Conservation (phyloP, 2,888 invertebrate species). For the Thecophora atra region DNA sequence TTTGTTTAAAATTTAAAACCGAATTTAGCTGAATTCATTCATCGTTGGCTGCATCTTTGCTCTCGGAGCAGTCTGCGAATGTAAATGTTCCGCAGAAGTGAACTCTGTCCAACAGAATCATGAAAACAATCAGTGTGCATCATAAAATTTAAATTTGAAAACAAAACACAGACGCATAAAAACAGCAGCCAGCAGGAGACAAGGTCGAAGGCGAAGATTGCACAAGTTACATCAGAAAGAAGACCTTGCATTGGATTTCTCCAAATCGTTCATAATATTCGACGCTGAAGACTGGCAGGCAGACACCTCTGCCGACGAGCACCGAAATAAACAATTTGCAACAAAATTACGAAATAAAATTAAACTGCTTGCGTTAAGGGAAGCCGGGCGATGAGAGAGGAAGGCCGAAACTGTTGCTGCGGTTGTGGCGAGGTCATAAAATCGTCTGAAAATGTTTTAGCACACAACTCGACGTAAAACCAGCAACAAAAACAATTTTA, state of each 20-base stretch:
- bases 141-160: slow-evolving; percentile 22
- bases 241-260: neutral
- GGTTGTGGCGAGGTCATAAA: slow-evolving; percentile 54
- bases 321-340: slow-evolving; percentile 28
- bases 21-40: neutral
- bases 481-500: slow-evolving; percentile 23
- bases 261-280: slow-evolving; percentile 24
- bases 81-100: neutral
- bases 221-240: neutral
- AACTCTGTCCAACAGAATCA: neutral
- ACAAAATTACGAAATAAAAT: slow-evolving; percentile 30
- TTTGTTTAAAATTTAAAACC: neutral
- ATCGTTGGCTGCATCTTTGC: too few relatives aligned
- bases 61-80: neutral
- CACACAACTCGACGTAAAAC: neutral
- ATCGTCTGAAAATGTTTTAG: slow-evolving; percentile 59
- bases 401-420: slow-evolving; percentile 24
- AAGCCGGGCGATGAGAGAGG: neutral
- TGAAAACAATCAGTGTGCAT: slow-evolving; percentile 17
- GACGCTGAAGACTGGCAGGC: slow-evolving; percentile 1
- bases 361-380: neutral
- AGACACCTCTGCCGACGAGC: neutral
- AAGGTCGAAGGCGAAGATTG: slow-evolving; percentile 8
- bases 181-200: neutral
- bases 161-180: slow-evolving; percentile 11